Evolutionary conservation across 2,113 vertebrate genomes (phyloP), one percentile per base, ranked within the genome.

Genomic region (Dromaius novaehollandiae): DNA sequence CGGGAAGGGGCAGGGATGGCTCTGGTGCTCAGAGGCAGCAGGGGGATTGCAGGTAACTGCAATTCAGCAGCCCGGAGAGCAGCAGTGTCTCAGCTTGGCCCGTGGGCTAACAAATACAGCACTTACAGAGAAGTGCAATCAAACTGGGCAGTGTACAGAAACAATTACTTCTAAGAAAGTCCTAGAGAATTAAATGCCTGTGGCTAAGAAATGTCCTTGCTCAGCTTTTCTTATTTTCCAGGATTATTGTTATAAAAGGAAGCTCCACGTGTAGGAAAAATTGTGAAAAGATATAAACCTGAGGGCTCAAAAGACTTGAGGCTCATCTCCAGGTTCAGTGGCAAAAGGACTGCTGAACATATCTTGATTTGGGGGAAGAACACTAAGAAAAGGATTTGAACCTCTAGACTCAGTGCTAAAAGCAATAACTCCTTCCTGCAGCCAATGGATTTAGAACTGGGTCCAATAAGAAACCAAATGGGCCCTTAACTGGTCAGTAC

Each of bases 171-270:
- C 75, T 44, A 77, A 81, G 69, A 44, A 77, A 0, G 0, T 38
- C 79, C 55, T 36, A 25, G 38, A 70, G 44, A 63, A 88, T 40
- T 66, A 64, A 60, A 12, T 11, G 51, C 51, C 55, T 63, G 58
- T 53, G 77, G 40, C 65, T 93, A 77, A 92, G 77, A 53, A 83
- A 84, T 25, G 20, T 32, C 74, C 83, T 84, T 84, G 55, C 55
- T 92, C 91, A 90, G 55, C 51, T 86, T 87, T 86, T 90, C 44
- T 58, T 46, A 17, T 60, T 28, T 66, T 75, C 32, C 34, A 30
- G 38, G 1, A 7, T 82, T 77, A 13, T 42, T 64, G 20, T 76
- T 65, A 64, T 79, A 48, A 77, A 88, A 79, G 24, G 30, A 58
- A 86, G 34, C 42, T 22, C 24, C 50, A 77, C 22, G 26, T 53